These are phyloP conservation scores for Phragmatobia fuliginosa DNA, from an alignment of 2,888 invertebrate genomes.

Conservation along the genomic window DNA sequence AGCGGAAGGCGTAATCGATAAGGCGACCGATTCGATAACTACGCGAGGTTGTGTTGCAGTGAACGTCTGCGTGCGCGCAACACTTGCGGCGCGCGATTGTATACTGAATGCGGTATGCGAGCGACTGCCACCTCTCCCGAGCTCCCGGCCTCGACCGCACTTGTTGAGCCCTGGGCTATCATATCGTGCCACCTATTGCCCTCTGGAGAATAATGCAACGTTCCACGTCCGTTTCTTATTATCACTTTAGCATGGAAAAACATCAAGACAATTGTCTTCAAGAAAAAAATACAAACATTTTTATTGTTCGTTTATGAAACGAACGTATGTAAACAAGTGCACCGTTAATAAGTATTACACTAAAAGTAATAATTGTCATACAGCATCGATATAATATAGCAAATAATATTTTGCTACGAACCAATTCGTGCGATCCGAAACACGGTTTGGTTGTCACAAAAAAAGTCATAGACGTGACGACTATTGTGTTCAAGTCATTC, in stretches of 20 bases:
- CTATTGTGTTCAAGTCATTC: conserved; percentile 35
- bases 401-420: conserved; percentile 24
- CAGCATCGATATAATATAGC: conserved; percentile 7
- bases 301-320: conserved; percentile 26
- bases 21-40: conserved; percentile 65
- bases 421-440: conserved; percentile 30
- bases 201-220: conserved; percentile 76
- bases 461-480: conserved; percentile 57
- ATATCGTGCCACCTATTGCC: conserved; percentile 79
- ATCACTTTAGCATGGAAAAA: conserved; percentile 62
- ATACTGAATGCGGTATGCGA: conserved; percentile 77
- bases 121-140: conserved; percentile 77
- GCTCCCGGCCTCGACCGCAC: conserved; percentile 80
- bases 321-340: conserved; percentile 16
- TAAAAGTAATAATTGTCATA: background rate
- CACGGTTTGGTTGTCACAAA: conserved; percentile 20
- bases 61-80: conserved; percentile 80
- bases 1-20: conserved; percentile 73
- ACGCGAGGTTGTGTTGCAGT: conserved; percentile 65
- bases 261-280: conserved; percentile 43
- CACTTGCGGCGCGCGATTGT: conserved; percentile 80
- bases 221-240: conserved; percentile 74
- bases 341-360: conserved; percentile 24
- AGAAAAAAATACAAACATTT: conserved; percentile 21
- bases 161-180: conserved; percentile 73